These are phyloP conservation scores for Drosophila azteca DNA, from an alignment of 1,140 invertebrate species.

Conservation along the genomic window DNA sequence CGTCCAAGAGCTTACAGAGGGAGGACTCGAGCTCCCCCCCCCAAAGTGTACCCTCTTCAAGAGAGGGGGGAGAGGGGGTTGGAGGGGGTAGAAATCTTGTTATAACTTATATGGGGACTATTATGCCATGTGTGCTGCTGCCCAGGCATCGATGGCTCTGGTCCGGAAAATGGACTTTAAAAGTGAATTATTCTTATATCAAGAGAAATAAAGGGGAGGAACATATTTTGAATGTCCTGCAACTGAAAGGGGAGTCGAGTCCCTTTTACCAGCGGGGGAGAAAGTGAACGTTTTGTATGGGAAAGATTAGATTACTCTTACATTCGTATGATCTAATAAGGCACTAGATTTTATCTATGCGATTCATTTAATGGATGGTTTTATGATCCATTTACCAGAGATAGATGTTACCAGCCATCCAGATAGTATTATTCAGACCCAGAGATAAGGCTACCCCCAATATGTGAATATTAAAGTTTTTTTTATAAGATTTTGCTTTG, in stretches of 20 bases:
- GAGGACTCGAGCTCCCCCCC: constrained; percentile 14
- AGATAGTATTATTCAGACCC: too few species aligned
- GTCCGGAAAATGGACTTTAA: constrained; percentile 46
- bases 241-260: constrained; percentile 6
- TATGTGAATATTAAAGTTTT: not conserved
- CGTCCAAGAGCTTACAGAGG: constrained; percentile 29
- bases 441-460: not conserved
- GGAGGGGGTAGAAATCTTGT: constrained; percentile 48
- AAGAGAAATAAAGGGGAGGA: constrained; percentile 11
- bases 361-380: not conserved
- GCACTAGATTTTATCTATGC: constrained; percentile 29
- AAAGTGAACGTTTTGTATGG: not conserved
- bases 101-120: constrained; percentile 21
- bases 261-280: not conserved
- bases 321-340: constrained; percentile 20
- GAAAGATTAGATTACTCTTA: constrained; percentile 13
- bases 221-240: constrained; percentile 61
- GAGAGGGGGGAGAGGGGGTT: constrained; percentile 8
- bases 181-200: constrained; percentile 49
- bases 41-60: constrained; percentile 26
- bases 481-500: too few species aligned
- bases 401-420: not conserved
- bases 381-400: not conserved
- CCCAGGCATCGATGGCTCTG: constrained; percentile 39
- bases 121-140: constrained; percentile 45